These are phyloP conservation scores for Digitonthophagus gazella DNA, from an alignment of 2,888 invertebrate genomes.

Conservation along the genomic window DNA sequence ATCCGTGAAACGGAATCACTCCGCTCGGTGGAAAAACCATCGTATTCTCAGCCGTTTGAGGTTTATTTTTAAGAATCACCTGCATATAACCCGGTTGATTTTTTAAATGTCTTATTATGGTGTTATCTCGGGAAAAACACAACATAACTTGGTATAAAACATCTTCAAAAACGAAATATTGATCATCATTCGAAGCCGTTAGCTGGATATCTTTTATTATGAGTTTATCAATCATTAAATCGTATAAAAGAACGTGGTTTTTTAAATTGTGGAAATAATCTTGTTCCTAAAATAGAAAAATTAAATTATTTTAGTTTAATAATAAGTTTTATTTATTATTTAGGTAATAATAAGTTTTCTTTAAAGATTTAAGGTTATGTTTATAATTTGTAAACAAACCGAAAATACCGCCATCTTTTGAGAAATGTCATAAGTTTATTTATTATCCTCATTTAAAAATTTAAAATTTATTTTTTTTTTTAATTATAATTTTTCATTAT, in stretches of 20 bases:
- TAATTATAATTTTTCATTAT: too few species aligned
- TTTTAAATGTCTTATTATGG: conserved; percentile 71
- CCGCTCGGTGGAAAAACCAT: conserved; percentile 90
- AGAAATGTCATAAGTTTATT: too few species aligned
- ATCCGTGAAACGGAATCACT: conserved; percentile 94
- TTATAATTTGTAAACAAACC: not conserved
- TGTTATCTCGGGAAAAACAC: conserved; percentile 87
- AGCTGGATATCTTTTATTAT: conserved; percentile 95
- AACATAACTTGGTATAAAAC: conserved; percentile 89
- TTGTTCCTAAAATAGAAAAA: conserved; percentile 63
- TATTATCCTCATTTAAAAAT: too few species aligned
- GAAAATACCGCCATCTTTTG: too few species aligned
- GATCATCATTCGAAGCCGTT: conserved; percentile 96
- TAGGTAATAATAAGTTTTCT: not conserved
- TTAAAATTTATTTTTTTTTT: too few species aligned
- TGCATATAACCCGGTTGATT: conserved; percentile 65
- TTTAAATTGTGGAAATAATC: conserved; percentile 79
- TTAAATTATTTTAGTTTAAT: too few species aligned
- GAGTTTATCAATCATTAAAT: conserved; percentile 89
- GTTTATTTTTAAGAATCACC: conserved; percentile 72
- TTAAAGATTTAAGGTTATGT: conserved; percentile 1
- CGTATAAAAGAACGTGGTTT: conserved; percentile 78
- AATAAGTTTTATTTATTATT: conserved; percentile 9
- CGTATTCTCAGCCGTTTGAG: conserved; percentile 64
- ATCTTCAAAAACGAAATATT: conserved; percentile 97